Evolutionary conservation across 23 tunicate species (phyloP).

Genomic region (Clavelina lepadiformis): DNA sequence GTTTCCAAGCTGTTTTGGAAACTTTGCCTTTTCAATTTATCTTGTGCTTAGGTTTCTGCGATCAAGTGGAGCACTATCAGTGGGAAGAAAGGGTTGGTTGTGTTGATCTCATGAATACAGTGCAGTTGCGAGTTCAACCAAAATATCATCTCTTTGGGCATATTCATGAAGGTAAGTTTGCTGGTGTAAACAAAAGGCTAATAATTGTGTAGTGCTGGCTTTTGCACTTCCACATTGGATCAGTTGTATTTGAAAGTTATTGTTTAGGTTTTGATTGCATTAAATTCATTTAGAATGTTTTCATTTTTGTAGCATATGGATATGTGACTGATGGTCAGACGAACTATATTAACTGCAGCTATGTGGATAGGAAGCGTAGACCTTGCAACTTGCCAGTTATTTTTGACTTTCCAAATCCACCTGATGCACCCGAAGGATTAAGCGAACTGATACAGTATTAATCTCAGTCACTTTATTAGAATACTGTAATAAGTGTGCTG

Average conservation of each 20-base stretch:
- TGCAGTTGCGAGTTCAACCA: conserved; percentile 75
- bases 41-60: too few species aligned
- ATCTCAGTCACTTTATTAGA: too few species aligned
- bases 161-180: conserved; percentile 64
- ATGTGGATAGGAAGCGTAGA: conserved; percentile 2
- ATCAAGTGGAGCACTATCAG: too few species aligned
- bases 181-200: background rate
- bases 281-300: background rate
- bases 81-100: conserved; percentile 58
- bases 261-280: background rate
- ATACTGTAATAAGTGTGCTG: too few species aligned
- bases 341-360: conserved; percentile 34
- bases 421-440: conserved; percentile 22
- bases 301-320: conserved; percentile 34
- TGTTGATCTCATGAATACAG: conserved; percentile 79
- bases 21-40: too few species aligned
- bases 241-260: background rate
- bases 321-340: conserved; percentile 24
- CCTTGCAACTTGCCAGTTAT: conserved; percentile 30
- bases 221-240: background rate
- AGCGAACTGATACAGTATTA: conserved; percentile 25
- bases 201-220: background rate
- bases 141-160: conserved; percentile 83
- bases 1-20: conserved; percentile 3
- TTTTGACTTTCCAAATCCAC: conserved; percentile 36